These are phyloP conservation scores for Hemaris fuciformis DNA, from an alignment of 2,888 invertebrate genomes.

Conservation along the genomic window DNA sequence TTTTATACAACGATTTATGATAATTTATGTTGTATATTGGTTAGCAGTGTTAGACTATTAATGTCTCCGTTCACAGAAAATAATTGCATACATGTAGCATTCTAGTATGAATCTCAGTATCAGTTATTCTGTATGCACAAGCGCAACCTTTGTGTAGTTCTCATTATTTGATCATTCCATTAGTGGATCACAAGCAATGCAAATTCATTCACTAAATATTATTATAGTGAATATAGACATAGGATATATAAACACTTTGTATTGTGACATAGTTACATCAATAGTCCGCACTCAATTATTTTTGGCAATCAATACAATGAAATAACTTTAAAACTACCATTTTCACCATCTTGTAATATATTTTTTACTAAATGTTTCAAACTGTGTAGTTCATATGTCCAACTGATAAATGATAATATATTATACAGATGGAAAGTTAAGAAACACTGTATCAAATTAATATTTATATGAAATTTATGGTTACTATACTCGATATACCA, in stretches of 20 bases:
- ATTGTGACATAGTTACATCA: neutral
- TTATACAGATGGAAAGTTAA: neutral
- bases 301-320: neutral
- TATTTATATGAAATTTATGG: neutral
- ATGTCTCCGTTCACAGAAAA: slow-evolving; percentile 12
- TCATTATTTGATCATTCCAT: slow-evolving; percentile 59
- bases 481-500: neutral
- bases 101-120: slow-evolving; percentile 52
- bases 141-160: slow-evolving; percentile 30
- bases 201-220: slow-evolving; percentile 6
- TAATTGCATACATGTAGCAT: slow-evolving; percentile 31
- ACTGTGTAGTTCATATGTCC: neutral
- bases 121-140: slow-evolving; percentile 18
- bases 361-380: neutral
- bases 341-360: neutral
- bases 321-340: neutral
- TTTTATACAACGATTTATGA: slow-evolving; percentile 25
- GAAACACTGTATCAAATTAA: neutral
- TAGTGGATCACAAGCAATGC: slow-evolving; percentile 30
- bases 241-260: slow-evolving; percentile 4
- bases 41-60: slow-evolving; percentile 4
- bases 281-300: neutral
- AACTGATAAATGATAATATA: neutral
- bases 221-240: slow-evolving; percentile 5
- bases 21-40: slow-evolving; percentile 10